Evolutionary conservation across 1,140 invertebrate genomes (phyloP).

Genomic region (Apolygus lucorum): DNA sequence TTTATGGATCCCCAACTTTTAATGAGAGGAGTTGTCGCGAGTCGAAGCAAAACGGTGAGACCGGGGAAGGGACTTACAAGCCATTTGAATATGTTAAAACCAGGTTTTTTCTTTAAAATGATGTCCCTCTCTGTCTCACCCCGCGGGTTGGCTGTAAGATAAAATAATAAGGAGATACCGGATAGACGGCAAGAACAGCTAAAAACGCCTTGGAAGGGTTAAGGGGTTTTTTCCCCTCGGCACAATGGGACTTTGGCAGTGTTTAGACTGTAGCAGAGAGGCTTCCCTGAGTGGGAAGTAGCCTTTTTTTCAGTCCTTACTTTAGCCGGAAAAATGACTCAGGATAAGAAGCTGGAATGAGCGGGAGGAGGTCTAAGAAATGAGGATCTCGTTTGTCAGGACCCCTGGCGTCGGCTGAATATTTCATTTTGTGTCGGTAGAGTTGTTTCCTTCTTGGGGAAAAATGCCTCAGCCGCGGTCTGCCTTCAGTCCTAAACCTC

Average conservation of each 20-base stretch:
- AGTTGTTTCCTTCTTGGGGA: not conserved
- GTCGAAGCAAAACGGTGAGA: too few species aligned
- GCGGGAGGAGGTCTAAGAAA: too few species aligned
- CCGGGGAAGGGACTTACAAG: too few species aligned
- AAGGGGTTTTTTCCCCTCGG: not conserved
- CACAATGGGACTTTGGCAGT: not conserved
- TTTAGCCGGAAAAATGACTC: not conserved
- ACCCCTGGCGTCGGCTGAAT: not conserved
- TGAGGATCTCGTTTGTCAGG: not conserved
- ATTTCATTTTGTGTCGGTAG: not conserved
- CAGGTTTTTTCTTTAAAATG: not conserved
- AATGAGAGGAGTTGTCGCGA: too few species aligned
- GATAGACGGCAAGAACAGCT: too few species aligned
- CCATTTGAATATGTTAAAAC: not conserved
- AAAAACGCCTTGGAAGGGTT: too few species aligned
- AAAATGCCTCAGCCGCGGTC: too few species aligned
- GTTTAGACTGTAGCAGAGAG: not conserved
- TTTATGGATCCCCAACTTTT: too few species aligned
- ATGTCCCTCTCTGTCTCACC: not conserved
- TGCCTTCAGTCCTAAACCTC: too few species aligned
- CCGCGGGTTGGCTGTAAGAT: not conserved
- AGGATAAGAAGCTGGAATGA: not conserved
- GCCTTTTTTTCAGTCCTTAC: too few species aligned
- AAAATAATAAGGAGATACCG: not conserved
- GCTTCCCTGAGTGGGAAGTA: too few species aligned